Conservation (phyloP, 2,888 invertebrate genomes). For the Pilophorus perplexus region DNA sequence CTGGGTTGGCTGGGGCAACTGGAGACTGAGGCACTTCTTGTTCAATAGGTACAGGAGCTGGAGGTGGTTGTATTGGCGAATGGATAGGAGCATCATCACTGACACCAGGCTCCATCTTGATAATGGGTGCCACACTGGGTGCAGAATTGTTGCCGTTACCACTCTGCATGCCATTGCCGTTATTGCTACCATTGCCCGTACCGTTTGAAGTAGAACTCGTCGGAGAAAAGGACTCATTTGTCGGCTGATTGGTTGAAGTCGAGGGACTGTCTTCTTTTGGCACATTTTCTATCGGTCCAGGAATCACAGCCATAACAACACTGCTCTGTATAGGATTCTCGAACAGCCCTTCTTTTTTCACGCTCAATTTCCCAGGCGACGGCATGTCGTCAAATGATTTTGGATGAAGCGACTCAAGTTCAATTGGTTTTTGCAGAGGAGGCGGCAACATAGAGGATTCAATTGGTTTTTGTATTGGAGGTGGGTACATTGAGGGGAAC, state of each 20-base stretch:
- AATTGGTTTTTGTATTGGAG: slow-evolving; percentile 35
- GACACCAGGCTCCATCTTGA: slow-evolving; percentile 46
- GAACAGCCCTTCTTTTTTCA: slow-evolving; percentile 49
- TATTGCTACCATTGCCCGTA: slow-evolving; percentile 28
- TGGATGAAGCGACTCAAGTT: slow-evolving; percentile 42
- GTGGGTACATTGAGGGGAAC: slow-evolving; percentile 44
- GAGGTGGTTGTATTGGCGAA: neutral
- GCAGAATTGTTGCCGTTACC: slow-evolving; percentile 47
- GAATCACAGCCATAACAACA: slow-evolving; percentile 47
- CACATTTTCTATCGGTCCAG: slow-evolving; percentile 45
- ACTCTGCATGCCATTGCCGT: slow-evolving; percentile 47
- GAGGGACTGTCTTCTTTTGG: slow-evolving; percentile 48
- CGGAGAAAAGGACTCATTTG: slow-evolving; percentile 36
- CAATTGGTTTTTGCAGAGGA: slow-evolving; percentile 40
- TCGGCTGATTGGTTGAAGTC: slow-evolving; percentile 28
- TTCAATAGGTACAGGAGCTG: neutral
- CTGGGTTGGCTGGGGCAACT: slow-evolving; percentile 43
- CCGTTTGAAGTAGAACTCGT: slow-evolving; percentile 13
- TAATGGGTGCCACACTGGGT: slow-evolving; percentile 50
- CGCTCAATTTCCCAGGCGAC: slow-evolving; percentile 46
- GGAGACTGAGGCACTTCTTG: slow-evolving; percentile 19
- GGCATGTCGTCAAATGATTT: slow-evolving; percentile 48
- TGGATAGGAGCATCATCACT: slow-evolving; percentile 40
- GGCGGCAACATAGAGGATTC: slow-evolving; percentile 37
- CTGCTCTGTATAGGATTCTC: slow-evolving; percentile 45